Conservation (phyloP, 2,113 vertebrate genomes). For the Laticauda laticaudata region DNA sequence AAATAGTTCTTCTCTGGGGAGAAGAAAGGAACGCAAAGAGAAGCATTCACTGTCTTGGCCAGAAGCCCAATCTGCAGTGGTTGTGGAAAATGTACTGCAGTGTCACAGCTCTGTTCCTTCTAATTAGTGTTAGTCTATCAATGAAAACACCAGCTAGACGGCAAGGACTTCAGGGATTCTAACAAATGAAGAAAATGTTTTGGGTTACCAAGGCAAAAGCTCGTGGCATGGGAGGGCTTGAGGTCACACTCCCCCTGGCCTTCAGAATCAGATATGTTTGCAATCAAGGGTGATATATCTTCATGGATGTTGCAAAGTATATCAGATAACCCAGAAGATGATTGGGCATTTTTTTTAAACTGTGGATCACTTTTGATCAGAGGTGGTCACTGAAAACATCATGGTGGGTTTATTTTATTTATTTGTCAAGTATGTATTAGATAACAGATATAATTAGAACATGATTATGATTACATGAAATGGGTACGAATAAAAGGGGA, state of each 20-base stretch:
- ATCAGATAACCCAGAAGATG: neutral
- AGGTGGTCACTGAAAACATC: no score
- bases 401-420: no score
- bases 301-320: no score
- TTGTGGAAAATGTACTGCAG: conserved; percentile 63
- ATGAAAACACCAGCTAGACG: conserved; percentile 54
- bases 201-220: conserved; percentile 45
- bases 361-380: neutral
- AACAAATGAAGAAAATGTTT: conserved; percentile 35
- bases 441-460: no score
- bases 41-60: conserved; percentile 57
- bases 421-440: no score
- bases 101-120: conserved; percentile 63
- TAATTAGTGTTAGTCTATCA: conserved; percentile 58
- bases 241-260: conserved; percentile 27
- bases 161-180: conserved; percentile 47
- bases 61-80: conserved; percentile 60
- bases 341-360: neutral
- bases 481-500: no score
- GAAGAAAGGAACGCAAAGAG: conserved; percentile 57
- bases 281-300: neutral
- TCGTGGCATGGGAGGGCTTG: conserved; percentile 38
- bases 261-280: neutral
- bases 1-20: conserved; percentile 54
- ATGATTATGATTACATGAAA: no score